A percentile compares a stretch with the other conserved stretches of the same genome.
Conservation (phyloP, 2,797 vertebrate species). For the Notoglanidium macrostoma region DNA sequence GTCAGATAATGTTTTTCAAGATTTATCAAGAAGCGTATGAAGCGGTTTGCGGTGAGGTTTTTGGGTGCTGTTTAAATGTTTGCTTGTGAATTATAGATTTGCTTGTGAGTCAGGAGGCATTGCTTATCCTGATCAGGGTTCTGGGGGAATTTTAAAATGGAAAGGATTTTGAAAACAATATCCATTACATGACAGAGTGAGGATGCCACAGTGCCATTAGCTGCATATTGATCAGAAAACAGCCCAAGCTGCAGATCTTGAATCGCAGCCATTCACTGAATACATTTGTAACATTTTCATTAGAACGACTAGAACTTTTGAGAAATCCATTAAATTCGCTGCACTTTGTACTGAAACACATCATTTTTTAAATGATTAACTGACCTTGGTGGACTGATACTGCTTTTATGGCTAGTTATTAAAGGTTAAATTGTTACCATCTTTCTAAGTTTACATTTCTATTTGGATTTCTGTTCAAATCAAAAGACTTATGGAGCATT, state of each 20-base stretch:
- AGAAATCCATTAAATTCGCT: neutral
- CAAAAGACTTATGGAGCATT: neutral
- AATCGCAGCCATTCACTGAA: conserved; percentile 1
- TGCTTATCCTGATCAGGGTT: neutral
- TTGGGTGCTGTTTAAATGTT: conserved; percentile 9
- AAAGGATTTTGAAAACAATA: conserved; percentile 33
- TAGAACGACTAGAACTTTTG: neutral
- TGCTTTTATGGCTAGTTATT: neutral
- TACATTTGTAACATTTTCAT: conserved; percentile 1
- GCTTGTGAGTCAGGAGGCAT: neutral
- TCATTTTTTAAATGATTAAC: neutral
- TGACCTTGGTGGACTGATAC: neutral
- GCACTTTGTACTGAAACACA: neutral
- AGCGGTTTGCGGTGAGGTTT: conserved; percentile 11
- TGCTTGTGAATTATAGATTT: neutral
- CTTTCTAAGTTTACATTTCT: neutral
- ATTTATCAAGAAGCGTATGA: neutral
- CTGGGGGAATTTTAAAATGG: conserved; percentile 15
- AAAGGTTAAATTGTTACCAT: neutral
- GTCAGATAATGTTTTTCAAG: neutral
- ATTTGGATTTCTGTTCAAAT: neutral
- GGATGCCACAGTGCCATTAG: conserved; percentile 29
- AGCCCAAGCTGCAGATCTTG: neutral
- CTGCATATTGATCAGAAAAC: conserved; percentile 1
- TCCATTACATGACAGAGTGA: conserved; percentile 29